Percentiles rank a stretch among this genome's conserved stretches.
phyloP scores from a whole-genome alignment of 2,797 vertebrate genomes.

The Coilia nasus region DNA sequence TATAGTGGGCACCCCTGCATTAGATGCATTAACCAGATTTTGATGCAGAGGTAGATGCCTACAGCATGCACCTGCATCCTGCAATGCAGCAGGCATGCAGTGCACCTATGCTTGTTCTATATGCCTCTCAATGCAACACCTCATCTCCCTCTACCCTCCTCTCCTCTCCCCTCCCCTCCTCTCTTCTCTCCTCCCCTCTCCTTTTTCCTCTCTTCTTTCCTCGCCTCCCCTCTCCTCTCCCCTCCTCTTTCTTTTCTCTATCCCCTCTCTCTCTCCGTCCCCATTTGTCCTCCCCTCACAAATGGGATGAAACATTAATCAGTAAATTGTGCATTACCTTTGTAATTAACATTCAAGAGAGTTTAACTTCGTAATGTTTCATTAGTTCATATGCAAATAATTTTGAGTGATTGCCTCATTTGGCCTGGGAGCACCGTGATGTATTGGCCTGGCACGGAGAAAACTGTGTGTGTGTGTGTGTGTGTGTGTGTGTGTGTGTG shows the following conservation, averaged over 20 bases:
- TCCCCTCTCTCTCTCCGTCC: conserved; percentile 26
- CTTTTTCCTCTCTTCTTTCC: not conserved
- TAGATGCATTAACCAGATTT: too few species aligned
- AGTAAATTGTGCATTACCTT: conserved; percentile 97
- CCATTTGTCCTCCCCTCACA: conserved; percentile 45
- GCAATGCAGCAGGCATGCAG: not conserved
- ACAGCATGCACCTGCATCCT: not conserved
- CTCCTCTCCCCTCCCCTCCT: too few species aligned
- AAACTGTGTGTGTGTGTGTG: conserved; percentile 24
- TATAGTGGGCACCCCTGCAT: too few species aligned
- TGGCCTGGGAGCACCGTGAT: conserved; percentile 87
- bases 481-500: conserved; percentile 27
- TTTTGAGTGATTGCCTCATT: conserved; percentile 97
- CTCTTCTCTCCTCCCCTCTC: not conserved
- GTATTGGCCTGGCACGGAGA: conserved; percentile 78
- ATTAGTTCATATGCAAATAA: conserved; percentile 98
- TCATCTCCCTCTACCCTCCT: not conserved
- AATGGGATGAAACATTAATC: conserved; percentile 95
- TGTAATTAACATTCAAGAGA: conserved; percentile 95
- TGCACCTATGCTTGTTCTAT: not conserved
- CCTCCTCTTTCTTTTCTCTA: conserved; percentile 26
- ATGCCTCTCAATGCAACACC: not conserved
- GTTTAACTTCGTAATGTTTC: conserved; percentile 94
- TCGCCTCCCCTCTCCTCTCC: not conserved
- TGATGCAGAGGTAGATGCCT: too few species aligned